Conservation (phyloP, 1,140 invertebrate genomes). For the Lasaia peninsularis region DNA sequence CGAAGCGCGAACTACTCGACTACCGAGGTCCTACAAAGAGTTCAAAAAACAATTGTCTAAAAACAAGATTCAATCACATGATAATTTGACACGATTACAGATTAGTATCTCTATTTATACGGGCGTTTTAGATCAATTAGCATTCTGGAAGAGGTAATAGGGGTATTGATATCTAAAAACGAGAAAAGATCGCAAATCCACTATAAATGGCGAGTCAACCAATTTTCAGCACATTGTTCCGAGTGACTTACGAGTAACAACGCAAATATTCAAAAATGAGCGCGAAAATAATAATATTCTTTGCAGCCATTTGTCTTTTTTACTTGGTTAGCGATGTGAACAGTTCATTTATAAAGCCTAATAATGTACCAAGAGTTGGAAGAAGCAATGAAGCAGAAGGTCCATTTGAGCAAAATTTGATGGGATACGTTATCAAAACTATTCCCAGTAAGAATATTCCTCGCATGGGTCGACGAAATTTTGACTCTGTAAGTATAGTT, state of each 20-base stretch:
- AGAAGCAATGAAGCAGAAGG: slow-evolving; percentile 60
- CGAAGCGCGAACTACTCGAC: no score
- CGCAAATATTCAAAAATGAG: slow-evolving; percentile 40
- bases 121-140: slow-evolving; percentile 5
- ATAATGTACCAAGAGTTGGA: slow-evolving; percentile 66
- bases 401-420: slow-evolving; percentile 48
- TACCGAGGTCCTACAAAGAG: no score
- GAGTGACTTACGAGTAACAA: background rate
- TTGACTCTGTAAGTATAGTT: slow-evolving; percentile 52
- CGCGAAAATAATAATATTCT: slow-evolving; percentile 34
- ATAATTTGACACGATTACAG: background rate
- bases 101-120: background rate
- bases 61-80: background rate
- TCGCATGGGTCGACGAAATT: slow-evolving; percentile 64
- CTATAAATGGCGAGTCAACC: background rate
- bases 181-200: background rate
- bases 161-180: background rate
- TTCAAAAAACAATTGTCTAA: slow-evolving; percentile 35
- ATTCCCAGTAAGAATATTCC: slow-evolving; percentile 64
- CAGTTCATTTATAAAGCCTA: slow-evolving; percentile 63
- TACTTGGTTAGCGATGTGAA: slow-evolving; percentile 41
- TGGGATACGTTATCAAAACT: slow-evolving; percentile 69
- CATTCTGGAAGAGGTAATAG: background rate
- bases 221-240: background rate
- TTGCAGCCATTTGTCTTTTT: slow-evolving; percentile 47